Base-by-base conservation (phyloP, 2,888 invertebrate species). In the Pollenia labialis region DNA sequence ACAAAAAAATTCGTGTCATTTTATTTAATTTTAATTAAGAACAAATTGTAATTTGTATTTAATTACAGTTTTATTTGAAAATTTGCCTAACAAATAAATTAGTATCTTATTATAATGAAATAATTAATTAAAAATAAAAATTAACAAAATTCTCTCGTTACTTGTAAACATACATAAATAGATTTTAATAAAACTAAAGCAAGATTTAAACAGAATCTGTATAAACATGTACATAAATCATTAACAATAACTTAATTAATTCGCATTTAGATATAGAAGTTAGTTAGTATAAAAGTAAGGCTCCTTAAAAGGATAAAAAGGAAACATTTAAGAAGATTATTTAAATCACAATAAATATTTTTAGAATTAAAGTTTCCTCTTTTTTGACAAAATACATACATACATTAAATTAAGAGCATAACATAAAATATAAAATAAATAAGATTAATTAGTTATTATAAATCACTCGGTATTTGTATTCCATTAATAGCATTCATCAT, bases 401-500 rank as follows among this genome's bases (percentile, higher is more conserved):
- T 52, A 71, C n/a, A 60, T 52, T 54, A 62, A 69, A 18, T 58
- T 42, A 58, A 68, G 58, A 76, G 44, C 23, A 75, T 14, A 69
- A 52, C 6, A 44, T 66, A 60, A 93, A 69, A 72, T 60, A 18
- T 12, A 56, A 77, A 46, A 80, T 48, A 71, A 76, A 54, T 58
- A 64, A 80, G 42, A 58, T 58, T 42, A 50, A 42, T 18, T 40
- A 56, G 40, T 69, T 50, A 62, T 42, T 16, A 23, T 18, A 77
- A 66, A 71, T 71, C 6, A 56, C 23, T 74, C 23, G 56, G 10
- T 56, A 23, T 12, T 40, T 18, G 72, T 32, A 3, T 18, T 64
- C n/a, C 14, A 50, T 93, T 95, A 97, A 94, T 95, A 97, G 88
- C 97, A 97, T 94, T 97, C 97, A 91, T 96, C 96, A 93, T 97